Base-by-base conservation (phyloP, 2,113 vertebrate species). In the Sprattus sprattus region DNA sequence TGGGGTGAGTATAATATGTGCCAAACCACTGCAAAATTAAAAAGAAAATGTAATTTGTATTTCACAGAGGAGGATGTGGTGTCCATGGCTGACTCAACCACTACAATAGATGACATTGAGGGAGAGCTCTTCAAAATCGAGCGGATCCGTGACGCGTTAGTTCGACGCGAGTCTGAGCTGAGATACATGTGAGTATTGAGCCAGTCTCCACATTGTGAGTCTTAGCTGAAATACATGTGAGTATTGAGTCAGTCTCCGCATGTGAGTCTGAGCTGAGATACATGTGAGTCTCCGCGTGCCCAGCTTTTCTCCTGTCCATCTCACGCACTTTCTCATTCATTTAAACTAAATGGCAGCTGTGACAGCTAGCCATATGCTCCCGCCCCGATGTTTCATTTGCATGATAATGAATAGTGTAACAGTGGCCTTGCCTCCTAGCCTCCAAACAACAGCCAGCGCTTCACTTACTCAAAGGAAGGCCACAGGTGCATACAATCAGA, bases 151-250 rank as follows among this genome's bases (percentile, higher is more conserved):
- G 96, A 97, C 83, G 91, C 96, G 81, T 92, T 97, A 92, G 96
- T 97, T 90, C 91, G 96, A 89, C 94, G 96, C 88, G 97, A 97
- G 89, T 97, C 97, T 0, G 97, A 97, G 91, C 96, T 97, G 85
- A 91, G 97, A 88, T 97, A 97, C 93, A 97, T 97, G 96, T 96
- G 91, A 97, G 96, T 93, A 46, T 52, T 67, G n/a, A 71, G 64
- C 20, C 52, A 54, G 52, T 15, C 18, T 11, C 9, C 57, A n/a
- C n/a, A n/a, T n/a, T n/a, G 96, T 88, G 97, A 97, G 89, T 97
- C 97, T 0, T 96, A 97, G 91, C 96, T 97, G 85, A 91, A 96
- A 88, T 97, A 97, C 93, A 97, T 97, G 96, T 96, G 91, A 97
- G 96, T 93, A 46, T 52, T 67, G n/a, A 71, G 64, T 4, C 52